Evolutionary conservation across 2,888 invertebrate species (phyloP), one percentile per base, ranked within the genome.

Genomic region (Idaea straminata): DNA sequence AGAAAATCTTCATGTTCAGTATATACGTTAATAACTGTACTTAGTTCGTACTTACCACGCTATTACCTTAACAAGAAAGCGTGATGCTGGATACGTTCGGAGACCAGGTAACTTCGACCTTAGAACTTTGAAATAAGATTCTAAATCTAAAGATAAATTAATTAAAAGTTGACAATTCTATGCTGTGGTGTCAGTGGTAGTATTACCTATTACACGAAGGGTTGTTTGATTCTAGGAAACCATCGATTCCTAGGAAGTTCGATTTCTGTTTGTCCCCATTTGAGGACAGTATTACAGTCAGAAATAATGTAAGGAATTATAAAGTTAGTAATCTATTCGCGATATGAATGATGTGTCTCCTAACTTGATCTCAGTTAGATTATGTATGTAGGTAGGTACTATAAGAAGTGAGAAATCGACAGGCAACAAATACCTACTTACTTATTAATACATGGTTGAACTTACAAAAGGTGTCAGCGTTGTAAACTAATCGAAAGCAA

Each of bases 11-110:
- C 61, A 61, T 61, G 62, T 68, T 59, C 68, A 70, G 68, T 68
- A 71, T 68, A 71, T 68, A 71, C 61, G 69, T 68, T 72, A 74
- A 74, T 72, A 68, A 69, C 69, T 63, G 67, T 70, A 68, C 66
- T 74, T 69, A 72, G 69, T 64, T 67, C 66, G 64, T 66, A 66
- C 58, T 69, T 68, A 67, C 65, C 60, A 60, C 61, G 71, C 69
- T 69, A 73, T 73, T 73, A 73, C 73, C 69, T 72, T 72, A 71
- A 69, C 70, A 72, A 74, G 74, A 74, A 74, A 74, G 74, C 74
- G 74, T 74, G 74, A 72, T 72, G 70, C 61, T 68, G 62, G 70
- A 69, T 70, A 71, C 70, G 66, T 34, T 64, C 64, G 67, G 65
- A 64, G 68, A 64, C 71, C 73, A 67, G 47, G 67, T 61, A 61